These are phyloP conservation scores for Ips nitidus DNA, from an alignment of 1,140 invertebrate species.

Conservation along the genomic window DNA sequence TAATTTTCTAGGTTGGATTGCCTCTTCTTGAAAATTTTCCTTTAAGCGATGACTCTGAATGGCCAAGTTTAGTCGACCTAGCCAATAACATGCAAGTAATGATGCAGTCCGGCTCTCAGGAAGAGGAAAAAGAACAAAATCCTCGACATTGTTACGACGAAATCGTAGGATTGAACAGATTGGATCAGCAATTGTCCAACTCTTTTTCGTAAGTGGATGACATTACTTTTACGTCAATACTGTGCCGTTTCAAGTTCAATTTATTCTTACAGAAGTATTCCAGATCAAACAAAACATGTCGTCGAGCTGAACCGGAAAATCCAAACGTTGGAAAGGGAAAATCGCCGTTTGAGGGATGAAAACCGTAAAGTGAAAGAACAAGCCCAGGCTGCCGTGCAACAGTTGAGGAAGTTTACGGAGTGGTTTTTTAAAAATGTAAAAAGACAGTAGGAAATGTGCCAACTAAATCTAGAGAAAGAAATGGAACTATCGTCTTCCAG, in stretches of 20 bases:
- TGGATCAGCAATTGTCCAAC: constrained; percentile 46
- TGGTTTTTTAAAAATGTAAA: constrained; percentile 92
- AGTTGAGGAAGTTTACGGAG: constrained; percentile 86
- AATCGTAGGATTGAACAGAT: constrained; percentile 31
- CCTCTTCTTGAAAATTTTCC: constrained; percentile 52
- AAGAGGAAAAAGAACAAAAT: constrained; percentile 33
- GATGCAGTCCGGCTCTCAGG: constrained; percentile 55
- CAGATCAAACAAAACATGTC: constrained; percentile 64
- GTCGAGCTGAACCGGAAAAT: constrained; percentile 66
- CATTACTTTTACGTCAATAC: constrained; percentile 3
- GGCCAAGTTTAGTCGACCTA: constrained; percentile 75
- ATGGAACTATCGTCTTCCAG: background rate
- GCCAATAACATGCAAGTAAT: constrained; percentile 66
- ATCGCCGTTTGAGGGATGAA: constrained; percentile 77
- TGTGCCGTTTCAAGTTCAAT: background rate
- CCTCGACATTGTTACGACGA: constrained; percentile 44
- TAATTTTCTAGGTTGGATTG: constrained; percentile 25
- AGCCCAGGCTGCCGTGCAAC: constrained; percentile 83
- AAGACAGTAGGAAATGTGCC: constrained; percentile 57
- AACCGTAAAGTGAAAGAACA: constrained; percentile 86
- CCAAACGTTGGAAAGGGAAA: constrained; percentile 68
- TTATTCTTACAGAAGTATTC: constrained; percentile 47
- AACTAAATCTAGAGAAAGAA: background rate
- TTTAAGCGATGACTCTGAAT: constrained; percentile 69
- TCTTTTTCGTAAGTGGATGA: constrained; percentile 49